Base-by-base conservation (phyloP, 2,113 vertebrate genomes). In the Macroglossus sobrinus region DNA sequence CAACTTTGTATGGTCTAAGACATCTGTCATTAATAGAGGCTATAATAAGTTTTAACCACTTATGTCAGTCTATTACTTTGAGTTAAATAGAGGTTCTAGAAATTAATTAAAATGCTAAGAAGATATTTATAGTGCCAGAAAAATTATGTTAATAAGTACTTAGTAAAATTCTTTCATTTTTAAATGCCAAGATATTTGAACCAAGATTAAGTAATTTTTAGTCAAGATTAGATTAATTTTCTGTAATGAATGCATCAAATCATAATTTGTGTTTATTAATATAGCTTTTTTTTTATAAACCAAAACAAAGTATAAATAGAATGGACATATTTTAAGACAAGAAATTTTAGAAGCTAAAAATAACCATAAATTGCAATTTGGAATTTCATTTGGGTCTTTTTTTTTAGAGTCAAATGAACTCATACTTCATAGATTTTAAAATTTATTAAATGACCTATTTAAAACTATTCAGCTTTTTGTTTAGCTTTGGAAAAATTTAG, bases 171-270 rank as follows among this genome's bases (percentile, higher is more conserved):
- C 75, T 0, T 7, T 97, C 72, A 91, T 2, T 89, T 76, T 87
- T 94, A 94, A 75, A 96, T 91, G 78, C 79, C 96, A 93, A 97
- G 98, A 98, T 98, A 98, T 98, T 97, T 98, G 47, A 97, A 93
- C 30, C 53, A 93, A 94, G 61, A 80, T 89, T 95, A 95, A 18
- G n/a, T 96, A 94, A 98, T 94, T 97, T 92, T 97, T 95, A 94
- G 93, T 1, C 66, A 96, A 21, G 74, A 93, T 91, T 61, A 90
- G 82, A 79, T 85, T 95, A 92, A 90, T 97, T 96, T 95, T 43
- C 43, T 61, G 40, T 57, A 96, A 96, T 87, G 86, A 90, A 84
- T 35, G 5, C 96, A 84, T 71, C 85, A 98, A 97, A 88, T 76
- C 5, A 4, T 50, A 81, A 61, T 87, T 95, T 94, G 47, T 3